Base-by-base conservation (phyloP, 2,888 invertebrate genomes). In the Tipula helvola region DNA sequence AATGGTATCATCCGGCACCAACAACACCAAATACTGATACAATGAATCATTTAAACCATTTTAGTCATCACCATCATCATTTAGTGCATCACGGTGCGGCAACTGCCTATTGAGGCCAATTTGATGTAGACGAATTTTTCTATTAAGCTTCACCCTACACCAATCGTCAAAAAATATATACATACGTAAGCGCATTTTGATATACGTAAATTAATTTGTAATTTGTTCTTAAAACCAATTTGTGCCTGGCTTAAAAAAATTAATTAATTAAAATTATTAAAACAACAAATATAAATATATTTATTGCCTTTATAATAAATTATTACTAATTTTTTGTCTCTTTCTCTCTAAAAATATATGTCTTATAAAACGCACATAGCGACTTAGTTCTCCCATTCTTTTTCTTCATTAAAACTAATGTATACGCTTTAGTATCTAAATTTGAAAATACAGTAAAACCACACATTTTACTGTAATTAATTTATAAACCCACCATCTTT, bases 71-170 rank as follows among this genome's bases (percentile, higher is more conserved):
- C 90, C 94, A 94, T 88, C 94, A 94, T 88, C 94, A 94, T 88
- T 90, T 94, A 89, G 93, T 94, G 93, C 94, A 94, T 90, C 94
- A 94, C 41, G 95, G 95, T 10, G 95, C 95, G 83, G 95, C 96
- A 87, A 94, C 95, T 87, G 95, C 95, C 86, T 96, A 96, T 93
- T 96, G 95, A 95, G 93, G 93, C 87, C 92, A 93, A 39, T 41
- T 44, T 7, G 86, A 87, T 39, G 88, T 87, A 87, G 87, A 88
- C 87, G 87, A 87, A 87, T 88, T 88, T 87, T 87, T 39, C 16
- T 39, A 84, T 71, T 71, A 71, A 28, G 12, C 28, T 10, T 28
- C 71, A 71, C 52, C n/a, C 4, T 52, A 52, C 16, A 52, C 71
- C 10, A 5, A 28, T 28, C 71, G 71, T 71, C 28, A 71, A 18